Conservation (phyloP, 2,113 vertebrate species). For the Ictalurus furcatus region DNA sequence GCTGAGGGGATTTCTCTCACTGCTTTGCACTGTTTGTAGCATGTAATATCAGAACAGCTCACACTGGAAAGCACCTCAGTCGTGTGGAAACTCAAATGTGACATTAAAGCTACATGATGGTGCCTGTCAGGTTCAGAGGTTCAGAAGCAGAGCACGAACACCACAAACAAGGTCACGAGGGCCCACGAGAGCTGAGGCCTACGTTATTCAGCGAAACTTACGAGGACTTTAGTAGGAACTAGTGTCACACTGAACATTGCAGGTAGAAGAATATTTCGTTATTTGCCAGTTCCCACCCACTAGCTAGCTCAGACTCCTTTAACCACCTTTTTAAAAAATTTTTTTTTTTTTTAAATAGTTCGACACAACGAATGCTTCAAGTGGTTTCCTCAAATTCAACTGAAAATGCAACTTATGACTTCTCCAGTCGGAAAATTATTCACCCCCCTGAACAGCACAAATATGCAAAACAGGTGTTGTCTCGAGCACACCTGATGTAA, state of each 20-base stretch:
- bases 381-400: too few species aligned
- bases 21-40: conserved; percentile 1
- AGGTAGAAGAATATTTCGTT: not conserved
- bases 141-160: not conserved
- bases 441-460: too few species aligned
- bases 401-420: too few species aligned
- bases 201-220: not conserved
- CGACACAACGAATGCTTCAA: too few species aligned
- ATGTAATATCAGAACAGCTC: not conserved
- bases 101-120: conserved; percentile 7
- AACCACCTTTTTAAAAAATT: too few species aligned
- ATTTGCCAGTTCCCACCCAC: not conserved
- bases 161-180: not conserved
- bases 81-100: conserved; percentile 13
- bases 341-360: too few species aligned
- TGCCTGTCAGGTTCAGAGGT: not conserved
- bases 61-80: conserved; percentile 30
- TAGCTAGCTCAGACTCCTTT: too few species aligned
- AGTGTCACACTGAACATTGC: not conserved
- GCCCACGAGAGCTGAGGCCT: not conserved
- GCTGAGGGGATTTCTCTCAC: conserved; percentile 26
- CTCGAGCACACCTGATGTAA: too few species aligned
- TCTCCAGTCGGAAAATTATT: too few species aligned
- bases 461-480: too few species aligned
- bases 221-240: not conserved